phyloP scores from a whole-genome alignment of 2,797 vertebrate genomes.

The Danio kyathit region DNA sequence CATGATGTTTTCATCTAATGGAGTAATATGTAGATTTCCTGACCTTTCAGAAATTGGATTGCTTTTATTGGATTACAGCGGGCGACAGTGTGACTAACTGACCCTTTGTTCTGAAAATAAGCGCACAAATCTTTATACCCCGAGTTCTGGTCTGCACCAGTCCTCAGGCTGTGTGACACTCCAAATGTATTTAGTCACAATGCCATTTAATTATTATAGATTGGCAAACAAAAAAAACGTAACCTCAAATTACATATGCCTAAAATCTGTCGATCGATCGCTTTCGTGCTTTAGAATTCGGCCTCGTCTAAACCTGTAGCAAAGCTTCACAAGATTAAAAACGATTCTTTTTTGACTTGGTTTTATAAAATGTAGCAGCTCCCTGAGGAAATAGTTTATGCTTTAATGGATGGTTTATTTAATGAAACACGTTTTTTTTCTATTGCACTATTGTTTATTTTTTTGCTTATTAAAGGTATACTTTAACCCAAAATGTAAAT shows the following conservation, averaged over 20 bases:
- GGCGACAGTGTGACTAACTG: constrained; percentile 57
- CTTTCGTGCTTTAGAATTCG: neutral
- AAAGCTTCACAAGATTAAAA: neutral
- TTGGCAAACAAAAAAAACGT: neutral
- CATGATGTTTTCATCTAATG: constrained; percentile 50
- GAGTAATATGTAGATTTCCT: constrained; percentile 69
- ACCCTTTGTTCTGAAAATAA: constrained; percentile 52
- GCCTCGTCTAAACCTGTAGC: neutral
- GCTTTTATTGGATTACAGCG: constrained; percentile 68
- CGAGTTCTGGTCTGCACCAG: neutral
- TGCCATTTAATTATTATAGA: constrained; percentile 17
- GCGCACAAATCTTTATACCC: constrained; percentile 33
- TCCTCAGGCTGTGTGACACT: neutral
- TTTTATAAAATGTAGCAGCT: neutral
- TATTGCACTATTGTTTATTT: too few species aligned
- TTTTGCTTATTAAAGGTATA: neutral
- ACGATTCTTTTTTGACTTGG: neutral
- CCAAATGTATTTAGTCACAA: neutral
- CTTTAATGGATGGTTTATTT: neutral
- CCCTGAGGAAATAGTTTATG: neutral
- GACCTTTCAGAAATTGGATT: constrained; percentile 70
- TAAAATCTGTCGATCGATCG: neutral
- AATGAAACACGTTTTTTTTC: neutral
- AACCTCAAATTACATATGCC: neutral
- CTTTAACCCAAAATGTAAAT: neutral